Evolutionary conservation across 2,888 invertebrate genomes (phyloP).

Genomic region (Eupithecia pulchellata): DNA sequence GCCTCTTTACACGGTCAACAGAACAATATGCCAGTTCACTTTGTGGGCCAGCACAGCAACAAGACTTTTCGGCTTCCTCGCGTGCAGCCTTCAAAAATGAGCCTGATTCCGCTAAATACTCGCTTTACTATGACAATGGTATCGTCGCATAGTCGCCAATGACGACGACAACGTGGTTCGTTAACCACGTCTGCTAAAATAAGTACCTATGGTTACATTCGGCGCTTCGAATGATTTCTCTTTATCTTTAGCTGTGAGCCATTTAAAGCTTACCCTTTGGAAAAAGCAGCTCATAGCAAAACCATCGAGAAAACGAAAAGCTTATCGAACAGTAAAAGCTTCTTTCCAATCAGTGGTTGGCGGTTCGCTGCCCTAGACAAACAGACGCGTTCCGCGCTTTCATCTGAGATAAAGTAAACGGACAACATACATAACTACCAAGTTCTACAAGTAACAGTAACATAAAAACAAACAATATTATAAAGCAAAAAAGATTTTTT

Average conservation of each 20-base stretch:
- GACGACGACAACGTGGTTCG: background rate
- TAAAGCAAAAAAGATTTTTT: background rate
- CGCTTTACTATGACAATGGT: background rate
- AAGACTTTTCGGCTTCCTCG: background rate
- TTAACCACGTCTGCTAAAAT: background rate
- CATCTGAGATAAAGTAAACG: background rate
- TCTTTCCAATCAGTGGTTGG: background rate
- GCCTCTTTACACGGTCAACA: constrained; percentile 14
- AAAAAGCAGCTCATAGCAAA: background rate
- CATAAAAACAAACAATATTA: background rate
- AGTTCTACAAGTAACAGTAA: background rate
- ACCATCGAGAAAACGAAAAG: background rate
- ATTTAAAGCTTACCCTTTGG: background rate
- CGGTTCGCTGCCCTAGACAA: background rate
- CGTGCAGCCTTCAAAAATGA: background rate
- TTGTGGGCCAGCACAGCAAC: background rate
- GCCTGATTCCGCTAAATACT: background rate
- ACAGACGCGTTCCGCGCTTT: constrained; percentile 3
- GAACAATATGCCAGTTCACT: background rate
- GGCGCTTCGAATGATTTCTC: background rate
- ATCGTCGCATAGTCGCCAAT: background rate
- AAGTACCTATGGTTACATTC: background rate
- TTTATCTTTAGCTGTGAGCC: background rate
- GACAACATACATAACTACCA: background rate
- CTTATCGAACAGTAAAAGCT: background rate